phyloP scores from a whole-genome alignment of 2,888 invertebrate species.

The Pasiphila rectangulata region DNA sequence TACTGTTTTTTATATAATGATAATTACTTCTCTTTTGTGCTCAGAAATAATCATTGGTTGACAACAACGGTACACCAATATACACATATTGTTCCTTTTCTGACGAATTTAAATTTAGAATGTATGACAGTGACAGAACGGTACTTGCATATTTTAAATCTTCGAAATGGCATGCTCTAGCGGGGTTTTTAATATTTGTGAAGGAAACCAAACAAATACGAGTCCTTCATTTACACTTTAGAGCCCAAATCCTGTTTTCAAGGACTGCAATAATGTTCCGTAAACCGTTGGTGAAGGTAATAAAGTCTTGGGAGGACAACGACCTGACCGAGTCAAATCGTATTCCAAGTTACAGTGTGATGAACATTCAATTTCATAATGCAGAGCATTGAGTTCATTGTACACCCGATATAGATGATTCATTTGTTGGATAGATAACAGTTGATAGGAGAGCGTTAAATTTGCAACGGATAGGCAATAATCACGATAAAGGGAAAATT shows the following conservation, averaged over 20 bases:
- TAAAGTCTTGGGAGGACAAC: conserved; percentile 70
- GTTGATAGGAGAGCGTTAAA: conserved; percentile 42
- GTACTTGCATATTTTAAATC: conserved; percentile 25
- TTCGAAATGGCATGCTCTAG: conserved; percentile 10
- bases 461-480: conserved; percentile 37
- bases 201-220: conserved; percentile 7
- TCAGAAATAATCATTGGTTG: conserved; percentile 22
- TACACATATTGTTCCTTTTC: conserved; percentile 32
- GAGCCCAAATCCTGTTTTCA: conserved; percentile 65
- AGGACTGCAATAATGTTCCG: conserved; percentile 69
- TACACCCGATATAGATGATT: conserved; percentile 53
- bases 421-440: conserved; percentile 61
- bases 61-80: conserved; percentile 28
- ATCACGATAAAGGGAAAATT: conserved; percentile 21
- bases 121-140: conserved; percentile 32
- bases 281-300: conserved; percentile 72
- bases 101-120: conserved; percentile 29
- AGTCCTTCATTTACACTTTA: conserved; percentile 33
- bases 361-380: conserved; percentile 68
- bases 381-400: conserved; percentile 61
- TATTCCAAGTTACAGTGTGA: conserved; percentile 64
- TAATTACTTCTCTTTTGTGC: conserved; percentile 15
- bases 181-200: background rate
- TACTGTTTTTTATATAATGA: conserved; percentile 7
- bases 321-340: conserved; percentile 72